These are phyloP conservation scores for Agonopterix heracliana DNA, from an alignment of 2,888 invertebrate species.

Conservation along the genomic window DNA sequence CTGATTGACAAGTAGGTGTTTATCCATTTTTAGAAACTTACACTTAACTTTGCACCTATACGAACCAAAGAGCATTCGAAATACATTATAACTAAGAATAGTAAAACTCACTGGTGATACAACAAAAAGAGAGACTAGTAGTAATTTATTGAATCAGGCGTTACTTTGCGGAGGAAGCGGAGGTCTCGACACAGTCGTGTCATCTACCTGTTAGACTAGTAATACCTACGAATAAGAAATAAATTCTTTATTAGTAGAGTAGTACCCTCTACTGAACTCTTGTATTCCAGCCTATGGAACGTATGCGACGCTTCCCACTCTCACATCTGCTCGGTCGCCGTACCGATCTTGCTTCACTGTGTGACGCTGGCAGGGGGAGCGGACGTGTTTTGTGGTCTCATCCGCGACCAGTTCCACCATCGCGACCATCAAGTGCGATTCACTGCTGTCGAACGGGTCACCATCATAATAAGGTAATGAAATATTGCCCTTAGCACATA, in stretches of 20 bases:
- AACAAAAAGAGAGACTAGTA: no score
- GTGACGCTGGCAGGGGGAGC: conserved; percentile 95
- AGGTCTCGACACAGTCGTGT: no score
- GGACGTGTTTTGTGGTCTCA: conserved; percentile 96
- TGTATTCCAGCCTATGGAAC: conserved; percentile 81
- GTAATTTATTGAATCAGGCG: no score
- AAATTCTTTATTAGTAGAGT: no score
- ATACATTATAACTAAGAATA: no score
- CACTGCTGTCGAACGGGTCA: conserved; percentile 96
- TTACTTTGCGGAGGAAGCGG: no score
- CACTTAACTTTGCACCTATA: no score
- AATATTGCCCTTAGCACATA: not conserved
- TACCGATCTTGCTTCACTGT: conserved; percentile 95
- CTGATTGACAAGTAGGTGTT: conserved; percentile 89
- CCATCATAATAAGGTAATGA: conserved; percentile 84
- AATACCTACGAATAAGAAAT: no score
- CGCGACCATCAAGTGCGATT: conserved; percentile 93
- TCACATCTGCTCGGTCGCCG: conserved; percentile 94
- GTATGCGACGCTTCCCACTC: conserved; percentile 94
- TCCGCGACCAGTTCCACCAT: conserved; percentile 95
- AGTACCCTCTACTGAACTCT: no score
- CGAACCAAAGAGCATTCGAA: no score
- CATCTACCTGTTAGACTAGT: no score
- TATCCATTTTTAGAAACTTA: not conserved
- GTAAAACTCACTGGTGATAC: no score